A percentile compares a stretch with the other conserved stretches of the same genome.
These are phyloP conservation scores for Myanophis thanlyinensis DNA, from an alignment of 2,113 vertebrate species.

Conservation along the genomic window DNA sequence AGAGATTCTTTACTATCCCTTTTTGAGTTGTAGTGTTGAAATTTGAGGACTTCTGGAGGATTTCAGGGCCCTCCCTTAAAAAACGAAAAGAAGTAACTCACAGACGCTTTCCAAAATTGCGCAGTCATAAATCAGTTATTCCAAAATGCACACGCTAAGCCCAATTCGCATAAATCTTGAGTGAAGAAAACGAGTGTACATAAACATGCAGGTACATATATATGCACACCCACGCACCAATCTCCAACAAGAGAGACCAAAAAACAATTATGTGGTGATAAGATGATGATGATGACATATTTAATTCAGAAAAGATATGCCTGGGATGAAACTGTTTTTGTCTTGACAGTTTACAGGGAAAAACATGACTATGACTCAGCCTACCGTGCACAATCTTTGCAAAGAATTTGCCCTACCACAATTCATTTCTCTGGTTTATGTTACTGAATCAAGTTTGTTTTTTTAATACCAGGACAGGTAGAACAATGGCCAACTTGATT, in stretches of 20 bases:
- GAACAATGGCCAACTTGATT: background rate
- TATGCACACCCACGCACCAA: background rate
- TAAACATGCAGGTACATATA: background rate
- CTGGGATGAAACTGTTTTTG: background rate
- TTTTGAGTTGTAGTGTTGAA: background rate
- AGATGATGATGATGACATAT: background rate
- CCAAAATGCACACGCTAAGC: background rate
- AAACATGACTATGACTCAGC: background rate
- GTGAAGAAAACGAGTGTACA: background rate
- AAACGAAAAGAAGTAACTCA: background rate
- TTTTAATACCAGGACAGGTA: background rate
- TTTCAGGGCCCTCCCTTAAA: too few relatives aligned
- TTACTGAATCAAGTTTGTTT: background rate
- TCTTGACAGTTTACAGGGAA: background rate
- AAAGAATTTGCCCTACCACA: background rate
- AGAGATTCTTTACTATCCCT: background rate
- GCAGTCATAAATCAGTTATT: background rate
- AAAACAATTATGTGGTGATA: background rate
- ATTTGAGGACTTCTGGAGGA: background rate
- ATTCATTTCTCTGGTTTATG: background rate
- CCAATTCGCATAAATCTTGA: background rate
- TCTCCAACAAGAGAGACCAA: background rate
- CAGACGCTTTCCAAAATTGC: background rate
- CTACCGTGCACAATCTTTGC: background rate
- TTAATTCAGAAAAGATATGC: background rate